Percentiles rank a stretch among this genome's conserved stretches.
Evolutionary conservation across 2,113 vertebrate genomes (phyloP).

Genomic region (Orthonyx spaldingii): DNA sequence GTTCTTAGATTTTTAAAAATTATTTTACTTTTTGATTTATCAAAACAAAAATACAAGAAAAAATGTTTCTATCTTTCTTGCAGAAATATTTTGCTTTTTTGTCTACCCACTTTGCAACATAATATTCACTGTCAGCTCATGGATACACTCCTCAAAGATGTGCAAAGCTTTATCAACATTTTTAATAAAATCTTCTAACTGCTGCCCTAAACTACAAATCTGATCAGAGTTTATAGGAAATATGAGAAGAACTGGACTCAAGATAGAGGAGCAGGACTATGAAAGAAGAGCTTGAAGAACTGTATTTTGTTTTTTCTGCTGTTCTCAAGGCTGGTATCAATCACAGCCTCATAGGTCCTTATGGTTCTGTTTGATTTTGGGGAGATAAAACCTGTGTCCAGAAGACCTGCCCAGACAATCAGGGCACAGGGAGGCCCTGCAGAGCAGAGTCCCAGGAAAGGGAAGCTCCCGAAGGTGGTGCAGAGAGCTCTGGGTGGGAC

Average conservation of each 20-base stretch:
- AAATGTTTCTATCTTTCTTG: background rate
- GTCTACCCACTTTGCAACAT: background rate
- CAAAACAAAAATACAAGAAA: background rate
- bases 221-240: background rate
- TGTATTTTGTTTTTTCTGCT: background rate
- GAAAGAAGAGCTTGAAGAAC: background rate
- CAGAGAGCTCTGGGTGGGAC: background rate
- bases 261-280: background rate
- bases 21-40: background rate
- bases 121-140: background rate
- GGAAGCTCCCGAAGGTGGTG: too few relatives aligned
- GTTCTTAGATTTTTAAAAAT: background rate
- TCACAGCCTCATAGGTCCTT: background rate
- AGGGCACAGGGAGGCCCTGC: background rate
- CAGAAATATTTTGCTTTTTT: background rate
- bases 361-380: background rate
- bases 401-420: background rate
- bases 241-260: background rate
- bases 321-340: background rate
- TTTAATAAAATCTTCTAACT: background rate
- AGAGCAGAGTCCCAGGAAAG: background rate
- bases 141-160: background rate
- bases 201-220: background rate
- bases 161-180: background rate
- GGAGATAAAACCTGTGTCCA: background rate